Evolutionary conservation across 2,888 invertebrate genomes (phyloP), one percentile per base, ranked within the genome.

Genomic region (Thalpophila matura): DNA sequence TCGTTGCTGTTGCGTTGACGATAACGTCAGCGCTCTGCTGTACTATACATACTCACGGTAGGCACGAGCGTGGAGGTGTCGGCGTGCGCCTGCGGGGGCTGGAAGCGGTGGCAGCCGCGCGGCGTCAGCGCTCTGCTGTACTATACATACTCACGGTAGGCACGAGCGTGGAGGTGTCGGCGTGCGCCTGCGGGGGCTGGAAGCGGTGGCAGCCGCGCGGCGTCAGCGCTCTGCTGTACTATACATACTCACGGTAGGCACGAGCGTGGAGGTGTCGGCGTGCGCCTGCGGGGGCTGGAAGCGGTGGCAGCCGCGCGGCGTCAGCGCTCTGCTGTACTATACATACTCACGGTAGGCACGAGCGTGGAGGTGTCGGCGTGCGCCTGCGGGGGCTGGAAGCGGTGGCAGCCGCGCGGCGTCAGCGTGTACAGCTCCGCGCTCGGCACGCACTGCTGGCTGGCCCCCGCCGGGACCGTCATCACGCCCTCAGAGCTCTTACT

Each of bases 331-430:
- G 18, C 5, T 6, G n/a, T n/a, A n/a, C n/a, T n/a, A n/a, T n/a
- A n/a, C 3, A 24, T 22, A 67, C 74, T 75, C 7, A 89, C 91
- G 40, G 83, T 67, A 5, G 82, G 77, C 1, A 63, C 45, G 0
- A 57, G 47, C 0, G 67, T 62, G 18, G 79, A 56, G 16, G 86
- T 79, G 67, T 86, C 83, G 0, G 83, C 87, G 0, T n/a, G 27
- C 1, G 78, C 78, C 1, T 62, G 74, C 0, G 86, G 74, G 0
- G 94, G 93, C 47, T 89, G 94, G 89, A 98, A 98, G 66, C 96
- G 95, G 89, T 99, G 99, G 85, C 99, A 99, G 46, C 98, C 97
- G 69, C 96, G 96, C 4, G 98, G 96, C 4, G 95, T 95, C 51
- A 98, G 96, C 54, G 95, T 92, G 87, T 98, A 98, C 43, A 88